Evolutionary conservation across 2,113 vertebrate genomes (phyloP), one percentile per base, ranked within the genome.

Genomic region (Brachirus orientalis): DNA sequence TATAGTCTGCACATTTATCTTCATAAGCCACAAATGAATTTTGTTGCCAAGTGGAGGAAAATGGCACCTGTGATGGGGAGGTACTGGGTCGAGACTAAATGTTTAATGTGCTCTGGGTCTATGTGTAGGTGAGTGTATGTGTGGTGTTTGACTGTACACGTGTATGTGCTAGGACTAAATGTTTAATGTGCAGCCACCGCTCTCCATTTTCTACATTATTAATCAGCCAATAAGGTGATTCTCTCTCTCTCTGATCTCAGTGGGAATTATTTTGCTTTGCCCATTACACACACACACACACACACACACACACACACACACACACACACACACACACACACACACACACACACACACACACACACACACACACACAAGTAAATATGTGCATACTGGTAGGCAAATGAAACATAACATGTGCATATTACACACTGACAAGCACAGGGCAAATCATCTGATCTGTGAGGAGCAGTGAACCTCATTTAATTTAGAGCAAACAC

Each of bases 121-220:
- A 62, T 47, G 60, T 70, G 46, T 19, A 5, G 4, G 17, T 13
- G 20, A 12, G 64, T 36, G 18, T 61, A 18, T 75, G 50, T 36
- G 18, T 22, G 8, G 4, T 63, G 33, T 55, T 28, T 56, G 22
- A 47, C 60, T 52, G 35, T 62, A 53, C 18, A 37, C 38, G 43
- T 54, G 54, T 59, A 22, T 56, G 45, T 57, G 52, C 19, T 17
- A 11, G 7, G 53, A 44, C 54, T 79, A 60, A 56, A 74, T 82
- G 50, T 80, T 80, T 71, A 77, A 74, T 77, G 54, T 65, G 54
- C 58, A 71, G 35, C 40, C 40, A 45, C 46, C 1, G 1, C 41
- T 68, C 63, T 79, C 36, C 43, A 74, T 77, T 80, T 80, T 69
- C 61, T 71, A 77, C 73, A 84, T 80, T 80, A 83, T 83, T 75